A percentile compares a stretch with the other conserved stretches of the same genome.
Conservation (phyloP, 2,797 vertebrate species). For the Pogonophryne albipinna region DNA sequence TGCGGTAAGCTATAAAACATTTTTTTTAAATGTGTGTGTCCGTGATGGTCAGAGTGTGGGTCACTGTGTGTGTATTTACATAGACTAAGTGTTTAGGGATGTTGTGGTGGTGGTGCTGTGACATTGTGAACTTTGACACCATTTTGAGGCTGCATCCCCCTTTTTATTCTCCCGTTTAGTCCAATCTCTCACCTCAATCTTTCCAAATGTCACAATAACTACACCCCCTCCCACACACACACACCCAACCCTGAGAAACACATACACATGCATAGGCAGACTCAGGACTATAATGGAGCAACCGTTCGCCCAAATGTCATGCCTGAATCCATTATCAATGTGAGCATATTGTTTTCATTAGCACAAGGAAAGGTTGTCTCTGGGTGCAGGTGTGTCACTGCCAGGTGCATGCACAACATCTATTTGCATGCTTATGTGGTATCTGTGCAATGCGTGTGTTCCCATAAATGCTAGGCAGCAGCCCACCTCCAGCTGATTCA, state of each 20-base stretch:
- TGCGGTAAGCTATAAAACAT: neutral
- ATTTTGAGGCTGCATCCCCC: conserved; percentile 45
- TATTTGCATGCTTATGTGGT: conserved; percentile 36
- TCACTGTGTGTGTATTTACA: conserved; percentile 63
- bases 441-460: conserved; percentile 33
- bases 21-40: conserved; percentile 16
- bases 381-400: conserved; percentile 6
- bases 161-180: conserved; percentile 30
- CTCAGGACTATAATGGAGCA: conserved; percentile 37
- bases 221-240: conserved; percentile 16
- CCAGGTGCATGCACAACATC: conserved; percentile 12
- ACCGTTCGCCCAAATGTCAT: conserved; percentile 71
- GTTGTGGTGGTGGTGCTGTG: conserved; percentile 10
- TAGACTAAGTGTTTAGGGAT: conserved; percentile 67
- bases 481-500: conserved; percentile 60
- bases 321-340: conserved; percentile 63
- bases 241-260: neutral
- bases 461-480: conserved; percentile 28
- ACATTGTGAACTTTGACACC: conserved; percentile 70
- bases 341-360: conserved; percentile 43
- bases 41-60: conserved; percentile 20
- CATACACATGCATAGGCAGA: conserved; percentile 25
- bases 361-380: neutral
- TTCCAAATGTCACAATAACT: conserved; percentile 66
- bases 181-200: conserved; percentile 64